Evolutionary conservation across 2,797 vertebrate genomes (phyloP).

Genomic region (Xyrichtys novacula): DNA sequence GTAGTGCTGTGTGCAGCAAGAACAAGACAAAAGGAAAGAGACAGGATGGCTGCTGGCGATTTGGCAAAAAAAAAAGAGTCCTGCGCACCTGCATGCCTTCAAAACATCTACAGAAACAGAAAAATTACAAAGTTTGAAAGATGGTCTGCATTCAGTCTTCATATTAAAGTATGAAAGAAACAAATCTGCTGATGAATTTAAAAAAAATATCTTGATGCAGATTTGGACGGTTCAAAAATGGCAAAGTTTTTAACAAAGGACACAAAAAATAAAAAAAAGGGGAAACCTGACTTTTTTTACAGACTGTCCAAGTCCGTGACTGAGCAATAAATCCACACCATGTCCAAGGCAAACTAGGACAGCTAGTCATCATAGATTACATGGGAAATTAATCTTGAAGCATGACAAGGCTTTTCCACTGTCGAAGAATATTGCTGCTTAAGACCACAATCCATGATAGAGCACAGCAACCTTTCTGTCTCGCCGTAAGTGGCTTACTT

Average conservation of each 20-base stretch:
- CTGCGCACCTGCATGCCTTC: conserved; percentile 24
- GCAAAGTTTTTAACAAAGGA: neutral
- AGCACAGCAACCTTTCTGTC: neutral
- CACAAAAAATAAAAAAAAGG: neutral
- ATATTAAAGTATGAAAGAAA: neutral
- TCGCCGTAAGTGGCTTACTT: neutral
- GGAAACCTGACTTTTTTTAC: neutral
- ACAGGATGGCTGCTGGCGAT: conserved; percentile 43
- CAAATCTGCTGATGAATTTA: neutral
- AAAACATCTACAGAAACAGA: neutral
- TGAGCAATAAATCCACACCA: conserved; percentile 35
- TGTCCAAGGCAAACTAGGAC: conserved; percentile 28
- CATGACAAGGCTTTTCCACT: conserved; percentile 43
- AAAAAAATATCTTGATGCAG: neutral
- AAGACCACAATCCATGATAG: conserved; percentile 26
- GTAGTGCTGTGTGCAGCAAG: conserved; percentile 23
- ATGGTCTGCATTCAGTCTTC: neutral
- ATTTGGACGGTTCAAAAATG: neutral
- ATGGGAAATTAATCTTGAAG: conserved; percentile 38
- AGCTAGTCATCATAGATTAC: conserved; percentile 46
- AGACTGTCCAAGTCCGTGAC: neutral
- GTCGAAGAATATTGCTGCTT: conserved; percentile 29
- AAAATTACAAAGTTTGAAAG: neutral
- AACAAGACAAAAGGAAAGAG: conserved; percentile 33
- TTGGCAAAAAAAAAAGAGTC: neutral